Percentiles rank a stretch among this genome's conserved stretches.
Conservation (phyloP, 2,888 invertebrate species). For the Noctua janthina region DNA sequence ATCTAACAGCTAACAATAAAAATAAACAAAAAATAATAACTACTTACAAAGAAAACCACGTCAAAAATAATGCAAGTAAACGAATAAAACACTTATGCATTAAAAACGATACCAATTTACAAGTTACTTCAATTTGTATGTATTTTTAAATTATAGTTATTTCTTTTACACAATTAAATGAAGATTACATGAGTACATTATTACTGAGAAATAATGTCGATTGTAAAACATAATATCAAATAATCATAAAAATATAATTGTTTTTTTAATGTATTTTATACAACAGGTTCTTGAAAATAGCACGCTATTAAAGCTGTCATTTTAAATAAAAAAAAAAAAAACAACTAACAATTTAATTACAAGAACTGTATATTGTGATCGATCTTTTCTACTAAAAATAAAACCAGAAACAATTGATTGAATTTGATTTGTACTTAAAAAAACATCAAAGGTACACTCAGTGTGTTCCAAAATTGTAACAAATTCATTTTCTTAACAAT, state of each 20-base stretch:
- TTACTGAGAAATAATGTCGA: conserved; percentile 34
- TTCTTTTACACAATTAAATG: conserved; percentile 13
- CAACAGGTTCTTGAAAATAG: conserved; percentile 7
- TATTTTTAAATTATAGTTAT: conserved; percentile 27
- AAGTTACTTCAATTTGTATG: conserved; percentile 30
- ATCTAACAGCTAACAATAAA: neutral
- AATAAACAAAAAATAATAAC: neutral
- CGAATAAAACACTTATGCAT: conserved; percentile 3
- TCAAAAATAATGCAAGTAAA: neutral
- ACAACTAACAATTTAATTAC: neutral
- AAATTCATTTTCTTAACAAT: neutral
- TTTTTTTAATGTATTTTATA: conserved; percentile 26
- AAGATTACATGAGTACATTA: conserved; percentile 17
- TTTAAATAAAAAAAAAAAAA: neutral
- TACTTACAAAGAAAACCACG: conserved; percentile 16
- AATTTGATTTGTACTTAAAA: neutral
- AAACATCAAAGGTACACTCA: neutral
- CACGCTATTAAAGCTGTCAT: neutral
- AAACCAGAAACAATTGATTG: neutral
- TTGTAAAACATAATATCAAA: conserved; percentile 21
- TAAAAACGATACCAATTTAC: conserved; percentile 17
- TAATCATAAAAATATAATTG: conserved; percentile 45
- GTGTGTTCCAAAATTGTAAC: no score
- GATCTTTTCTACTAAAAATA: neutral
- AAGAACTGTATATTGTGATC: neutral